Percentiles rank a stretch among this genome's conserved stretches.
Evolutionary conservation across 2,797 vertebrate species (phyloP).

Genomic region (Prionace glauca): DNA sequence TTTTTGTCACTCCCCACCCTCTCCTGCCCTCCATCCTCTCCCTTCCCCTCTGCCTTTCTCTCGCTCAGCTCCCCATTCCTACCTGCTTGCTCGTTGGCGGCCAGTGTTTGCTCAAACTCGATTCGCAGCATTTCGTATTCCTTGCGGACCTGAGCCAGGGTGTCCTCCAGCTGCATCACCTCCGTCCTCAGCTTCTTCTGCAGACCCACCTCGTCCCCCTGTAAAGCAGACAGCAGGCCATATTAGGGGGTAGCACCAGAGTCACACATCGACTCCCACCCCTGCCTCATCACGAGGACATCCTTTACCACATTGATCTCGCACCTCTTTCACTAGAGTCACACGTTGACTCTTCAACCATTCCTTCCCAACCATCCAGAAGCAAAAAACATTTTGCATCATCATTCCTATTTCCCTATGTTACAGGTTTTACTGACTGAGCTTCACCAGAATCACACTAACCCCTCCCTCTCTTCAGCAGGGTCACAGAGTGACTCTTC

Average conservation of each 20-base stretch:
- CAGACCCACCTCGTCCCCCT: conserved; percentile 90
- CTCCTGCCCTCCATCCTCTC: background rate
- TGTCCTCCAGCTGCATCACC: conserved; percentile 95
- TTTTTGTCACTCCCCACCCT: too few species aligned
- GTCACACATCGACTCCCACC: background rate
- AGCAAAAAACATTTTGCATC: too few species aligned
- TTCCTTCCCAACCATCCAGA: too few species aligned
- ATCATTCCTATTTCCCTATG: too few species aligned
- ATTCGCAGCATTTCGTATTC: conserved; percentile 98
- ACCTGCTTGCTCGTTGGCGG: conserved; percentile 97
- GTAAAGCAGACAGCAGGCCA: conserved; percentile 36
- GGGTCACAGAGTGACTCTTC: background rate
- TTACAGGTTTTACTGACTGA: too few species aligned
- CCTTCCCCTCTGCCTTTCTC: background rate
- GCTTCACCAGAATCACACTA: background rate
- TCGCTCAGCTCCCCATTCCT: conserved; percentile 31
- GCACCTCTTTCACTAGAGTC: background rate
- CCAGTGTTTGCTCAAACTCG: conserved; percentile 93
- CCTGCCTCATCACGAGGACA: background rate
- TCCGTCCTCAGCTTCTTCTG: conserved; percentile 94
- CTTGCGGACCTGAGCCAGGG: conserved; percentile 90
- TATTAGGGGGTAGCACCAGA: background rate
- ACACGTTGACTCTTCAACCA: background rate
- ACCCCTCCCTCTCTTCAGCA: background rate
- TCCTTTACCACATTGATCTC: background rate